A percentile compares a stretch with the other conserved stretches of the same genome.
Evolutionary conservation across 2,797 vertebrate species (phyloP).

Genomic region (Esox masquinongy): DNA sequence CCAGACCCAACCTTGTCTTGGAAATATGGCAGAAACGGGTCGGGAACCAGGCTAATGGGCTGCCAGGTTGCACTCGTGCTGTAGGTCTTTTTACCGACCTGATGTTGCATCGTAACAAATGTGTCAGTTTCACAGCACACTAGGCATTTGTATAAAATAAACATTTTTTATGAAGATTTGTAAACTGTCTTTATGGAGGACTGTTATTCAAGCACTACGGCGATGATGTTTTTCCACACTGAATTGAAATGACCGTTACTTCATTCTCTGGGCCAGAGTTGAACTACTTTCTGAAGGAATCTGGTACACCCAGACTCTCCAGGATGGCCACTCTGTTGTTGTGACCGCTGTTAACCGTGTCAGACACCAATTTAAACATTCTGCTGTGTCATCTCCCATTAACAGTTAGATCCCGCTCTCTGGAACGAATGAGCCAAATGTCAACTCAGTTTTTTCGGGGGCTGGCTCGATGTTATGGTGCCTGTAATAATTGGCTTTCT

Average conservation of each 20-base stretch:
- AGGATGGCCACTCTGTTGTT: neutral
- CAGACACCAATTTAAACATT: constrained; percentile 28
- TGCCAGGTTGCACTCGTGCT: constrained; percentile 36
- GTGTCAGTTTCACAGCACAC: constrained; percentile 49
- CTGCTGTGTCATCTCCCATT: constrained; percentile 53
- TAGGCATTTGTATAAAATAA: constrained; percentile 64
- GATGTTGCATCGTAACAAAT: constrained; percentile 51
- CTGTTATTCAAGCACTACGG: neutral
- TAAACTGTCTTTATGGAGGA: constrained; percentile 41
- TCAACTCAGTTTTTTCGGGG: constrained; percentile 32
- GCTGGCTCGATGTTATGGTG: constrained; percentile 33
- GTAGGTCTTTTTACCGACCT: constrained; percentile 40
- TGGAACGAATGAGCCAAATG: constrained; percentile 30
- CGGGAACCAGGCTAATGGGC: constrained; percentile 9
- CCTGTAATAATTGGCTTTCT: constrained; percentile 63
- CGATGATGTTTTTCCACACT: neutral
- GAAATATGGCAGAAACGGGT: neutral
- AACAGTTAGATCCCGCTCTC: constrained; percentile 9
- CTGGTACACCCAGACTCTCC: neutral
- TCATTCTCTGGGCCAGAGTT: neutral
- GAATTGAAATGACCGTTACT: neutral
- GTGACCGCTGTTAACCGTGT: constrained; percentile 1
- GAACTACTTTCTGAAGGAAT: neutral
- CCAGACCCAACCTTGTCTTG: neutral
- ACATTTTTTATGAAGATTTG: constrained; percentile 69